These are phyloP conservation scores for Phalangium opilio DNA, from an alignment of 2,888 invertebrate genomes.

Conservation along the genomic window DNA sequence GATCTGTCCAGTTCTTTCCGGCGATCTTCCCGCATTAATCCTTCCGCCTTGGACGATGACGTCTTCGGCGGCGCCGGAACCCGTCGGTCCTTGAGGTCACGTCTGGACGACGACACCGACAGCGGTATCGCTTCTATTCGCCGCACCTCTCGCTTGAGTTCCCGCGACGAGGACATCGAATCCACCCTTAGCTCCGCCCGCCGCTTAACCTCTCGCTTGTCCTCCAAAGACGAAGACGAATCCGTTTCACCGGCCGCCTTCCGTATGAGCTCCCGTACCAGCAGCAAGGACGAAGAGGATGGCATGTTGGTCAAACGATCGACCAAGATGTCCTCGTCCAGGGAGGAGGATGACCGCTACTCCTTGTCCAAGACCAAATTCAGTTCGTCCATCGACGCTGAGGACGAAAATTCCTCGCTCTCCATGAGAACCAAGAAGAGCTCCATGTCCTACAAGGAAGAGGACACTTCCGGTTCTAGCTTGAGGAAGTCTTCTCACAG, in stretches of 20 bases:
- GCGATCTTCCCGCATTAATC: neutral
- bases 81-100: too few species aligned
- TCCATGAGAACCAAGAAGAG: conserved; percentile 1
- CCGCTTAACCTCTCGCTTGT: too few species aligned
- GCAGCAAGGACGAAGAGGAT: too few species aligned
- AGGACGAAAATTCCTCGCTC: conserved; percentile 6
- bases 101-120: too few species aligned
- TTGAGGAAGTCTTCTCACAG: neutral
- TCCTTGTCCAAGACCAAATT: conserved; percentile 6
- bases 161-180: too few species aligned
- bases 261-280: neutral
- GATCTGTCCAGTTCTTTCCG: neutral
- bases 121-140: too few species aligned
- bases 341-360: conserved; percentile 6
- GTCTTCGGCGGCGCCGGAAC: too few species aligned
- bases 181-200: too few species aligned
- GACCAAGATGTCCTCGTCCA: conserved; percentile 2
- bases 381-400: conserved; percentile 11
- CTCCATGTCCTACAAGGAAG: neutral
- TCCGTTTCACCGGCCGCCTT: neutral
- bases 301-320: neutral
- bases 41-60: neutral
- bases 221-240: neutral
- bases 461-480: neutral
- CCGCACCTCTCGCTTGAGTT: too few species aligned